Conservation (phyloP, 1,140 invertebrate species). For the Trachymyrmex cornetzi region DNA sequence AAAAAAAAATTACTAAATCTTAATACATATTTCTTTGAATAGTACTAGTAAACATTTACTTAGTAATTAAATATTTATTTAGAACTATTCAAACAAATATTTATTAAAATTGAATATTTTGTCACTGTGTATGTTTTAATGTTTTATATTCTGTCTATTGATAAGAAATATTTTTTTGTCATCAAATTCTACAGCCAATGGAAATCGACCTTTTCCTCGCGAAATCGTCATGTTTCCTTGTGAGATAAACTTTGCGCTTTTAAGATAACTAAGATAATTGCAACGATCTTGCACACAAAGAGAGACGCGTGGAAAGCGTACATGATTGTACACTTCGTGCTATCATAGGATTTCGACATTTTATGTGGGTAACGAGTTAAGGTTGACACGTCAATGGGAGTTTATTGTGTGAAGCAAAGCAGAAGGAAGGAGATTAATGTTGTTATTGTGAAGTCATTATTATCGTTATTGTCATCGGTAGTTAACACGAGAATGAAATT, state of each 20-base stretch:
- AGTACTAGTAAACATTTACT: too few relatives aligned
- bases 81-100: too few relatives aligned
- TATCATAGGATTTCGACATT: conserved; percentile 50
- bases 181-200: background rate
- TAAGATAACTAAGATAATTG: conserved; percentile 36
- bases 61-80: too few relatives aligned
- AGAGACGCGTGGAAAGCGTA: conserved; percentile 23
- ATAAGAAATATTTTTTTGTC: background rate
- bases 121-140: background rate
- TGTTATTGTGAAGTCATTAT: conserved; percentile 4
- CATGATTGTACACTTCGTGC: conserved; percentile 21
- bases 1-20: too few relatives aligned
- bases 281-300: conserved; percentile 5
- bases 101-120: too few relatives aligned
- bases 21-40: too few relatives aligned
- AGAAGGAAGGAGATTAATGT: conserved; percentile 28
- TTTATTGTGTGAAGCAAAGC: conserved; percentile 24
- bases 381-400: conserved; percentile 20
- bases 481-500: conserved; percentile 22
- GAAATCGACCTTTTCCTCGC: background rate
- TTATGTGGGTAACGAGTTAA: conserved; percentile 48
- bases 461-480: background rate
- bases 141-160: too few relatives aligned
- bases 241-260: conserved; percentile 25
- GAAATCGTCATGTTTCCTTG: background rate